phyloP scores from a whole-genome alignment of 2,113 vertebrate species.

The Scomber colias region DNA sequence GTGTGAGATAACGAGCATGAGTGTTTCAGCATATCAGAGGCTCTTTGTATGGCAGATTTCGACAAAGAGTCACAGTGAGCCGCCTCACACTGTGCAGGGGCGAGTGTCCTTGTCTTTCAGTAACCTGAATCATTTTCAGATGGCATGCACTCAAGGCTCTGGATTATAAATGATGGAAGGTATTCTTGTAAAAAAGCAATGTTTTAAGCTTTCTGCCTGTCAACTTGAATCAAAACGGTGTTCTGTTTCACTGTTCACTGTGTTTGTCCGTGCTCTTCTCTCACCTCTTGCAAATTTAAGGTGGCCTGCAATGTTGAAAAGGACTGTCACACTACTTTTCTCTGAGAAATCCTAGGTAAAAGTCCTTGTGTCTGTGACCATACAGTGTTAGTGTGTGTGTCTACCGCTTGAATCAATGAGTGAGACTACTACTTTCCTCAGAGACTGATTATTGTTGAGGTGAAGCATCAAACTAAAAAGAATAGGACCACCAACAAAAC shows the following conservation, averaged over 20 bases:
- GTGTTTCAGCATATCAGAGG: constrained; percentile 28
- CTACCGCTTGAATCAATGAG: constrained; percentile 1
- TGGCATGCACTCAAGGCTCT: constrained; percentile 48
- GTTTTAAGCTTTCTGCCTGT: constrained; percentile 48
- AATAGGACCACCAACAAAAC: not conserved
- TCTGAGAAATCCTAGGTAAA: constrained; percentile 2
- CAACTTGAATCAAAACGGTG: constrained; percentile 45
- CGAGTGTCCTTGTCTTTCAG: constrained; percentile 36
- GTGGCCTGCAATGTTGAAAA: constrained; percentile 1
- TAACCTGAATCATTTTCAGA: constrained; percentile 44
- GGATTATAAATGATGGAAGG: constrained; percentile 71
- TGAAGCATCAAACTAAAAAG: not conserved
- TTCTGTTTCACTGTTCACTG: constrained; percentile 35
- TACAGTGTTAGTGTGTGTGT: not conserved
- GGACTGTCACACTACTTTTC: constrained; percentile 18
- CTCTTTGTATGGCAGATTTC: constrained; percentile 20
- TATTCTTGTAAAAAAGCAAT: constrained; percentile 55
- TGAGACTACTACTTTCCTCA: not conserved
- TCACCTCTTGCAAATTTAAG: constrained; percentile 43
- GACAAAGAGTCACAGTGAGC: constrained; percentile 17
- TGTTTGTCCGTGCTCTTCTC: constrained; percentile 13
- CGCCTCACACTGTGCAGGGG: constrained; percentile 16
- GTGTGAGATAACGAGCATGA: constrained; percentile 36
- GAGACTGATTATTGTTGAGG: not conserved
- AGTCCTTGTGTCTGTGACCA: constrained; percentile 8